These are phyloP conservation scores for Callinectes sapidus DNA, from an alignment of 2,888 invertebrate species.

Conservation along the genomic window DNA sequence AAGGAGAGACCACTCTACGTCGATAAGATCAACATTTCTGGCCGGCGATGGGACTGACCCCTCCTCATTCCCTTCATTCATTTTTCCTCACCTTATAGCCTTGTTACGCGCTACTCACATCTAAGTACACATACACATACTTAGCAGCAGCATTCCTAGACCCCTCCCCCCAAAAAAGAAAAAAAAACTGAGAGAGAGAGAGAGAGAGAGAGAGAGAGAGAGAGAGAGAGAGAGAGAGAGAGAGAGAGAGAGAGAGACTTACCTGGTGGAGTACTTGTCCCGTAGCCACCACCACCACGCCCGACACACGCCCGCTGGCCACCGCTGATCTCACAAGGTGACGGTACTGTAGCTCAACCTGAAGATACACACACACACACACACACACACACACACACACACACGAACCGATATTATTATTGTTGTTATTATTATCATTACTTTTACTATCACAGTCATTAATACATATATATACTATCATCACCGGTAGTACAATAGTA, in stretches of 20 bases:
- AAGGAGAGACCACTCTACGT: not conserved
- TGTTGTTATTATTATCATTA: not conserved
- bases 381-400: no score
- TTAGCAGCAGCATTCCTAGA: not conserved
- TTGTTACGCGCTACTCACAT: not conserved
- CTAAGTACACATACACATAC: not conserved
- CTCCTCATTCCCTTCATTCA: not conserved
- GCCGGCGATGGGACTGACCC: not conserved
- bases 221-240: constrained; percentile 41
- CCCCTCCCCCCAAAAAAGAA: not conserved
- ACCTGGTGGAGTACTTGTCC: constrained; percentile 54
- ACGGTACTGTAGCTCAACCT: constrained; percentile 51
- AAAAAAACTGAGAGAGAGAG: not conserved
- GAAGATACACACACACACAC: not conserved
- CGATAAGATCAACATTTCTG: not conserved
- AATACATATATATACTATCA: not conserved
- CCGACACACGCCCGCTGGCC: constrained; percentile 50
- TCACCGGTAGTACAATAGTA: not conserved
- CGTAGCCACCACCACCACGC: constrained; percentile 60
- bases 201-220: constrained; percentile 37
- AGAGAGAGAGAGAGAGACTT: constrained; percentile 5
- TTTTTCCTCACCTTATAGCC: not conserved
- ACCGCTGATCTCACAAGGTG: constrained; percentile 45
- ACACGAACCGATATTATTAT: not conserved
- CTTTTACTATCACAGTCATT: not conserved